Evolutionary conservation across 2,113 vertebrate genomes (phyloP).

Genomic region (Zootoca vivipara): DNA sequence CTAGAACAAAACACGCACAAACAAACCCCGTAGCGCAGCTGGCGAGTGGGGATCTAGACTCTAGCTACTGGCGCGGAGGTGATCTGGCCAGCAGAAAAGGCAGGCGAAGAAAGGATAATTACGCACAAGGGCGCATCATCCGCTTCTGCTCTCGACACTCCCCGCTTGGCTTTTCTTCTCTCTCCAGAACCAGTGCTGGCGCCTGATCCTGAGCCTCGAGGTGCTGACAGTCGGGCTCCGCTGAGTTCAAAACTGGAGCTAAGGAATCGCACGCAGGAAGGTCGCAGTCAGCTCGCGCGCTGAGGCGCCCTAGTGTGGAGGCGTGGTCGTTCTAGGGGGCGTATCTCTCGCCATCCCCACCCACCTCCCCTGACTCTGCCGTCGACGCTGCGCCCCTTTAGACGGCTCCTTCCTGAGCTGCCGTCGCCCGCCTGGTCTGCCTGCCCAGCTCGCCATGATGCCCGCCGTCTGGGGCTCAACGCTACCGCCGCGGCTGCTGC

Average conservation of each 20-base stretch:
- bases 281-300: background rate
- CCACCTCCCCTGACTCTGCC: background rate
- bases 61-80: too few species aligned
- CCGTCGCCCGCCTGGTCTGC: background rate
- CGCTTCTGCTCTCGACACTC: too few species aligned
- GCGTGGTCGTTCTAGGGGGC: background rate
- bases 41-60: too few species aligned
- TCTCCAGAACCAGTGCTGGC: too few species aligned
- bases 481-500: conserved; percentile 32
- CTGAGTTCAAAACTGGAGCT: background rate
- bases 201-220: too few species aligned
- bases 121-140: too few species aligned
- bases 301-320: background rate
- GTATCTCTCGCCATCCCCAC: background rate
- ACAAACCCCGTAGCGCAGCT: too few species aligned
- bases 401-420: background rate
- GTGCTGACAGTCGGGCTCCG: too few species aligned
- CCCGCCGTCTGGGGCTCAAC: background rate
- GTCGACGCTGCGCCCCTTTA: background rate
- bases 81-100: too few species aligned
- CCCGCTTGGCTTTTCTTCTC: too few species aligned
- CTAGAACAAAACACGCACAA: too few species aligned
- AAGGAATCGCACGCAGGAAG: background rate
- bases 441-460: background rate
- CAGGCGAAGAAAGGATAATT: too few species aligned